phyloP scores from a whole-genome alignment of 1,140 invertebrate genomes.

The Marisa cornuarietis region DNA sequence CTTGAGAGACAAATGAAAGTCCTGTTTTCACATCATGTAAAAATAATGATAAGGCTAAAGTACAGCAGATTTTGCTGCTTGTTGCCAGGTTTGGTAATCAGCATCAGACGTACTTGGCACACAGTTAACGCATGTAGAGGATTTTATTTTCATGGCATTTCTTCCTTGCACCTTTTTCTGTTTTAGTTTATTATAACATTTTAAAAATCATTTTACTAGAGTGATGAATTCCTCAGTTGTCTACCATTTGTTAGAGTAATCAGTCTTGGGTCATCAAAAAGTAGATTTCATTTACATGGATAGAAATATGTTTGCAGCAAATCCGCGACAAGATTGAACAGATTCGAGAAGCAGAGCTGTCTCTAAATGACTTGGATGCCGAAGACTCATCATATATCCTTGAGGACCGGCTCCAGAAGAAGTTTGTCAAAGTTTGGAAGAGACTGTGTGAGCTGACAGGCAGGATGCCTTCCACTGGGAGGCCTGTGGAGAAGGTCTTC shows the following conservation, averaged over 20 bases:
- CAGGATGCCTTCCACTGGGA: constrained; percentile 48
- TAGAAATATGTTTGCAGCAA: constrained; percentile 43
- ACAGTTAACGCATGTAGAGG: neutral
- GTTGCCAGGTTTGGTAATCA: neutral
- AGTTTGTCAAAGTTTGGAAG: constrained; percentile 64
- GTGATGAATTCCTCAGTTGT: too few relatives aligned
- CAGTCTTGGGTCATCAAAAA: too few relatives aligned
- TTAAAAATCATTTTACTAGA: neutral
- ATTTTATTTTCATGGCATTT: neutral
- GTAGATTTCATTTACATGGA: too few relatives aligned
- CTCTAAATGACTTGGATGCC: constrained; percentile 62
- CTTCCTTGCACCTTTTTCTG: neutral
- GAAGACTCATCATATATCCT: constrained; percentile 62
- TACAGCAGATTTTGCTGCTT: neutral
- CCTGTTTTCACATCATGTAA: too few relatives aligned
- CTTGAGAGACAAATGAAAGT: too few relatives aligned
- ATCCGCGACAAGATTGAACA: constrained; percentile 60
- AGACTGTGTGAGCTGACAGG: constrained; percentile 61
- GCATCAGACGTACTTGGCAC: too few relatives aligned
- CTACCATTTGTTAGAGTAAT: too few relatives aligned
- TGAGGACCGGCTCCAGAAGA: constrained; percentile 59
- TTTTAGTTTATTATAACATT: neutral
- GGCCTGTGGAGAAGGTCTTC: constrained; percentile 59
- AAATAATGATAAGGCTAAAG: too few relatives aligned
- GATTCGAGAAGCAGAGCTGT: constrained; percentile 52